phyloP scores from a whole-genome alignment of 37 sponge, comb jelly and placozoan genomes.

The Spongilla lacustris region DNA sequence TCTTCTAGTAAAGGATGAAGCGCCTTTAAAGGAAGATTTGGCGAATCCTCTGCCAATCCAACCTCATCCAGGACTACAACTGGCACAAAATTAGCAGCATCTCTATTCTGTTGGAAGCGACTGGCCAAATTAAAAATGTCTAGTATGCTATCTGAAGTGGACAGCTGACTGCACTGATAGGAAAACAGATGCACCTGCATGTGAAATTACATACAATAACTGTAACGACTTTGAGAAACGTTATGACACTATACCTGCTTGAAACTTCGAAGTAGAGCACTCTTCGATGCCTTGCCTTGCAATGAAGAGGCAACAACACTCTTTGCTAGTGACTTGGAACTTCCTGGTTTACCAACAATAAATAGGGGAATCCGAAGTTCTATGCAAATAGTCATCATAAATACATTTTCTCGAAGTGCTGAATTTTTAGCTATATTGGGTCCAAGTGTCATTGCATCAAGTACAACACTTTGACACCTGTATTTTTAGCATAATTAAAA shows the following conservation, averaged over 20 bases:
- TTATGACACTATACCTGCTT: constrained; percentile 28
- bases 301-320: constrained; percentile 61
- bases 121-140: constrained; percentile 69
- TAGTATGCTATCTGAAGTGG: constrained; percentile 74
- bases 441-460: constrained; percentile 65
- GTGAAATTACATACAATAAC: background rate
- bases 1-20: constrained; percentile 89
- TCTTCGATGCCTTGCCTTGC: constrained; percentile 55
- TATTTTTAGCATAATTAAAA: background rate
- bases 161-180: constrained; percentile 88
- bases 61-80: constrained; percentile 91
- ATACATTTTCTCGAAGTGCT: constrained; percentile 80
- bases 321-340: constrained; percentile 82
- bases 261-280: constrained; percentile 38
- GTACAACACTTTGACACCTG: constrained; percentile 70
- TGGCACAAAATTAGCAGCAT: constrained; percentile 42
- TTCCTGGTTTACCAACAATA: constrained; percentile 82
- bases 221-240: too few species aligned
- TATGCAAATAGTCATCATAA: constrained; percentile 87
- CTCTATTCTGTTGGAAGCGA: constrained; percentile 43
- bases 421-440: constrained; percentile 66
- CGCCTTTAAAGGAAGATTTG: constrained; percentile 82
- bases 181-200: constrained; percentile 59
- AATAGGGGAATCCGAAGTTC: constrained; percentile 80
- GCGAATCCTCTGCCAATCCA: constrained; percentile 89